These are phyloP conservation scores for Cyrtonyx montezumae DNA, from an alignment of 2,113 vertebrate genomes.

Conservation along the genomic window DNA sequence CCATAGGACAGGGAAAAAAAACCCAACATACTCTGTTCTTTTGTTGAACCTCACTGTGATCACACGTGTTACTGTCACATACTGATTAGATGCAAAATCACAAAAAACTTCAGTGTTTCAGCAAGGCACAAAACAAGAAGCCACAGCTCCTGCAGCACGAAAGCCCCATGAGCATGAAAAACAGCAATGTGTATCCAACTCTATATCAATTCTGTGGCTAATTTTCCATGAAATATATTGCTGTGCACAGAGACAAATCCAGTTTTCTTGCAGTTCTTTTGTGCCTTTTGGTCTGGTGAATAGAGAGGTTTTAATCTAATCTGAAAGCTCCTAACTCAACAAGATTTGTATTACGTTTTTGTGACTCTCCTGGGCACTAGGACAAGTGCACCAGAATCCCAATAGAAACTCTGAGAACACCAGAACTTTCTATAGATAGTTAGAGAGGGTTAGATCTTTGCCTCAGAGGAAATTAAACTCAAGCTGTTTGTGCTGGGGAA, in stretches of 20 bases:
- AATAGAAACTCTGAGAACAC: background rate
- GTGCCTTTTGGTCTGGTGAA: background rate
- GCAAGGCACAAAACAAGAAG: constrained; percentile 14
- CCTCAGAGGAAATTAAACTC: background rate
- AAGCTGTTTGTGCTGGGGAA: background rate
- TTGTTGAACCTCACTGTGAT: constrained; percentile 29
- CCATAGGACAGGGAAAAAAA: background rate
- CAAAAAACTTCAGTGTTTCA: background rate
- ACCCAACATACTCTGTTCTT: background rate
- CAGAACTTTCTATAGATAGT: background rate
- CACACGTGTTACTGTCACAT: background rate
- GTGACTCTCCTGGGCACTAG: background rate
- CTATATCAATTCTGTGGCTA: constrained; percentile 33
- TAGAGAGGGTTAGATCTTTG: background rate
- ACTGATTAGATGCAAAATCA: constrained; percentile 24
- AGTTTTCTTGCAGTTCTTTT: constrained; percentile 31
- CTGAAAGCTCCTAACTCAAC: constrained; percentile 21
- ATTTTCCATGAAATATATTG: constrained; percentile 54
- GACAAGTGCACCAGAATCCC: constrained; percentile 19
- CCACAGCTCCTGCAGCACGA: constrained; percentile 12
- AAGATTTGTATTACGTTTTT: constrained; percentile 23
- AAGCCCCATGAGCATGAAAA: constrained; percentile 3
- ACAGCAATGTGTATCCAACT: background rate
- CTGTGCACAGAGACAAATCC: constrained; percentile 1
- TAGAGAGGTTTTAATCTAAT: constrained; percentile 37